Conservation (phyloP, 1,140 invertebrate species). For the Odontomachus brunneus region DNA sequence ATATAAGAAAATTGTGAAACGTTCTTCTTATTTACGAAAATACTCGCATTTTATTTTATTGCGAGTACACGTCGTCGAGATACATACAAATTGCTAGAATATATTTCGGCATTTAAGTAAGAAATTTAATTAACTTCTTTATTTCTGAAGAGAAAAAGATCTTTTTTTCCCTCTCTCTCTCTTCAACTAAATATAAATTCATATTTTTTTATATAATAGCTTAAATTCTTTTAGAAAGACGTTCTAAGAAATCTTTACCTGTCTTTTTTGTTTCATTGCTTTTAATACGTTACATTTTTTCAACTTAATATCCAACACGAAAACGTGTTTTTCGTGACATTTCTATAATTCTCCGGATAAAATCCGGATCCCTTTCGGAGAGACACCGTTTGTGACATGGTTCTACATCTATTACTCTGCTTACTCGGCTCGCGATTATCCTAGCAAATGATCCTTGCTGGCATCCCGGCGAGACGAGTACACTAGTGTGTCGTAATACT, state of each 20-base stretch:
- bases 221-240: too few species aligned
- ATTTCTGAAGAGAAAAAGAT: background rate
- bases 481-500: constrained; percentile 84
- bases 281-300: too few species aligned
- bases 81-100: background rate
- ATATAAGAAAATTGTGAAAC: background rate
- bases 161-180: too few species aligned
- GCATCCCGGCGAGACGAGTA: constrained; percentile 78
- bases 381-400: constrained; percentile 43
- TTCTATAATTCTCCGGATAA: too few species aligned
- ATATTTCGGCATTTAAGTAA: background rate
- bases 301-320: too few species aligned
- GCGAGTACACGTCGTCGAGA: background rate
- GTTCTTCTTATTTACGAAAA: background rate
- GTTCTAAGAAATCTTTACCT: too few species aligned
- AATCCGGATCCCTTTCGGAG: background rate
- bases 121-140: background rate
- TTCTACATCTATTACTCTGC: constrained; percentile 75
- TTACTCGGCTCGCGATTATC: constrained; percentile 73
- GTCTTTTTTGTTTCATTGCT: too few species aligned
- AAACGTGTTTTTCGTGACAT: too few species aligned
- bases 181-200: too few species aligned
- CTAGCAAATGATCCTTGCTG: constrained; percentile 54
- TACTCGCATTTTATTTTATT: background rate
- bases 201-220: too few species aligned